A percentile compares a stretch with the other conserved stretches of the same genome.
Conservation (phyloP, 2,113 vertebrate species). For the Vulpes ferrilata region DNA sequence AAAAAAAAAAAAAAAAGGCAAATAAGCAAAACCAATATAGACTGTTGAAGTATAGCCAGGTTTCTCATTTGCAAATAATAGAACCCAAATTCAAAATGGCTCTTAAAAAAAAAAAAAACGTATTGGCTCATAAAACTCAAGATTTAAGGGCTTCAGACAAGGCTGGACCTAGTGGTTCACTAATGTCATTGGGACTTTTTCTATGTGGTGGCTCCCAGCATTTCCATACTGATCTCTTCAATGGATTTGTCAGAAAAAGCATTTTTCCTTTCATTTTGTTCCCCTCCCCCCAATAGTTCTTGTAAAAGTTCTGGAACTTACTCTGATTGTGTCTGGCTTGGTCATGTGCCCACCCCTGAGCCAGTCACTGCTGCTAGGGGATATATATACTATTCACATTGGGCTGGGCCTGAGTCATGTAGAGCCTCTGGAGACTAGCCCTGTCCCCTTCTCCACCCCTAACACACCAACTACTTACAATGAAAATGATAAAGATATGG, state of each 20-base stretch:
- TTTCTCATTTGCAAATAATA: slow-evolving; percentile 46
- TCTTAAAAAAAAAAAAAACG: neutral
- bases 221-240: neutral
- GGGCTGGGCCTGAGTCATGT: neutral
- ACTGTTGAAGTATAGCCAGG: neutral
- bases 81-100: neutral
- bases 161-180: neutral
- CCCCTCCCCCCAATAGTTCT: neutral
- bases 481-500: neutral
- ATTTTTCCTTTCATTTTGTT: neutral
- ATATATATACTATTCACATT: neutral
- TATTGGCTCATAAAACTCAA: neutral
- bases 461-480: neutral
- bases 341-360: neutral
- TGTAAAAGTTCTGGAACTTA: neutral
- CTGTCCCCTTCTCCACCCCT: rapidly evolving
- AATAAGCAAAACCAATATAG: neutral
- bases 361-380: neutral
- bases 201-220: neutral
- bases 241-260: neutral
- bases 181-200: neutral
- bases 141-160: neutral
- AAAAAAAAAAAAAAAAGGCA: neutral
- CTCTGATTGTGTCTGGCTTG: neutral
- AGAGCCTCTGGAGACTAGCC: neutral